Evolutionary conservation across 1,140 invertebrate species (phyloP).

Genomic region (Hypothenemus hampei): DNA sequence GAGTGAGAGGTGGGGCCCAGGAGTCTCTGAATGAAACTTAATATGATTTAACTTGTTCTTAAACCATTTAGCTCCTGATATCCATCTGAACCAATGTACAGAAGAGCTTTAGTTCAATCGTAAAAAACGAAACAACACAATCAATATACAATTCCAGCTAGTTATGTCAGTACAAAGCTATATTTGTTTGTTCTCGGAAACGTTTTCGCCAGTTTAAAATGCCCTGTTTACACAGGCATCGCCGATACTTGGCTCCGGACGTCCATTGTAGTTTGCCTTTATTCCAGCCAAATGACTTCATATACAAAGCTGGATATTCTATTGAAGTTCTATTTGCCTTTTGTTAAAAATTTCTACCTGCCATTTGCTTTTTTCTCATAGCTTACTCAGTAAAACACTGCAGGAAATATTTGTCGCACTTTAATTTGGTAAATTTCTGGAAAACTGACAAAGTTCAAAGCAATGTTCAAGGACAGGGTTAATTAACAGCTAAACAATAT

Average conservation of each 20-base stretch:
- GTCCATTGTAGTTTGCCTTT: slow-evolving; percentile 9
- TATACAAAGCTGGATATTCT: slow-evolving; percentile 4
- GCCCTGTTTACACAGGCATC: slow-evolving; percentile 11
- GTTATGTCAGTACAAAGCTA: slow-evolving; percentile 7
- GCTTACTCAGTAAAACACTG: too few species aligned
- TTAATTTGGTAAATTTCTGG: too few species aligned
- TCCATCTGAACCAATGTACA: too few species aligned
- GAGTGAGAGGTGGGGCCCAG: too few species aligned
- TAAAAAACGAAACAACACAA: too few species aligned
- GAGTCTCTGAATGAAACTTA: too few species aligned
- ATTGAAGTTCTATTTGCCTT: slow-evolving; percentile 1
- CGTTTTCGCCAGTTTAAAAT: slow-evolving; percentile 7
- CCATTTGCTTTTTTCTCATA: not conserved
- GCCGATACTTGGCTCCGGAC: slow-evolving; percentile 11
- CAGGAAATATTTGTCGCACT: too few species aligned
- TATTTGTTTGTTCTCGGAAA: slow-evolving; percentile 9
- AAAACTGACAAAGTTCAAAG: too few species aligned
- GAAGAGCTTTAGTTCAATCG: too few species aligned
- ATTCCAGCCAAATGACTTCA: slow-evolving; percentile 11
- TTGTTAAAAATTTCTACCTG: slow-evolving; percentile 2
- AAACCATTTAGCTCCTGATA: too few species aligned
- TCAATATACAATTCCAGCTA: slow-evolving; percentile 1
- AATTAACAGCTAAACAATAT: not conserved
- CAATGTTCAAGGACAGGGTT: too few species aligned
- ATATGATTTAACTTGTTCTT: too few species aligned